phyloP scores from a whole-genome alignment of 1,140 invertebrate genomes.

The Habropoda laboriosa region DNA sequence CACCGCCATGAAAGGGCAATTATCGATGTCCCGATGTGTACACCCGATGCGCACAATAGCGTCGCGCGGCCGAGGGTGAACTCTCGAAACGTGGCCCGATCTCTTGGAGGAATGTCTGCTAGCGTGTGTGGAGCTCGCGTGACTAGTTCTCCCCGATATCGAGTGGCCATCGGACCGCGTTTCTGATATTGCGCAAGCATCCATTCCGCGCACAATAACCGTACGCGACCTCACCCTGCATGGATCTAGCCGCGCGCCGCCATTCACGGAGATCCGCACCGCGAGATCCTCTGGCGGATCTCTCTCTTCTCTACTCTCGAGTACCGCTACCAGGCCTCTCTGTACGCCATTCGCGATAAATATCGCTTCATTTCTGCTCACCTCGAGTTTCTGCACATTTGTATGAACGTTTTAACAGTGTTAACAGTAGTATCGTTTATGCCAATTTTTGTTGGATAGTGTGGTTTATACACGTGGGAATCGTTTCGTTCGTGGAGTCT shows the following conservation, averaged over 20 bases:
- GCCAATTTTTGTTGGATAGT: too few relatives aligned
- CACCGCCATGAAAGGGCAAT: constrained; percentile 38
- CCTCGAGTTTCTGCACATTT: too few relatives aligned
- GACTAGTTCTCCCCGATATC: constrained; percentile 64
- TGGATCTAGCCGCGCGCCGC: neutral
- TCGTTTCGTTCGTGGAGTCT: too few relatives aligned
- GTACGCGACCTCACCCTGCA: constrained; percentile 45
- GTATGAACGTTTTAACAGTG: too few relatives aligned
- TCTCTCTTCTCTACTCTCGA: neutral
- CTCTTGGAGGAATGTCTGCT: constrained; percentile 59
- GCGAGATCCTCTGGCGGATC: constrained; percentile 34
- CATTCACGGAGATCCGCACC: constrained; percentile 25
- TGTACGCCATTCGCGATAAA: constrained; percentile 11
- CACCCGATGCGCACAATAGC: constrained; percentile 23
- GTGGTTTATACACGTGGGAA: too few relatives aligned
- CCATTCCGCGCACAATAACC: constrained; percentile 55
- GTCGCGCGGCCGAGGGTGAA: constrained; percentile 26
- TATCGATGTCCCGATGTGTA: constrained; percentile 44
- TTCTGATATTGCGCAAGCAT: constrained; percentile 65
- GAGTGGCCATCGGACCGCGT: constrained; percentile 60
- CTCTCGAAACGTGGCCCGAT: constrained; percentile 45
- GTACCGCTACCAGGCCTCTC: neutral
- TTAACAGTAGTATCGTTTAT: too few relatives aligned
- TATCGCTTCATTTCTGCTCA: neutral
- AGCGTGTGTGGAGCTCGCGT: constrained; percentile 63